Evolutionary conservation across 2,113 vertebrate species (phyloP).

Genomic region (Pantherophis guttatus): DNA sequence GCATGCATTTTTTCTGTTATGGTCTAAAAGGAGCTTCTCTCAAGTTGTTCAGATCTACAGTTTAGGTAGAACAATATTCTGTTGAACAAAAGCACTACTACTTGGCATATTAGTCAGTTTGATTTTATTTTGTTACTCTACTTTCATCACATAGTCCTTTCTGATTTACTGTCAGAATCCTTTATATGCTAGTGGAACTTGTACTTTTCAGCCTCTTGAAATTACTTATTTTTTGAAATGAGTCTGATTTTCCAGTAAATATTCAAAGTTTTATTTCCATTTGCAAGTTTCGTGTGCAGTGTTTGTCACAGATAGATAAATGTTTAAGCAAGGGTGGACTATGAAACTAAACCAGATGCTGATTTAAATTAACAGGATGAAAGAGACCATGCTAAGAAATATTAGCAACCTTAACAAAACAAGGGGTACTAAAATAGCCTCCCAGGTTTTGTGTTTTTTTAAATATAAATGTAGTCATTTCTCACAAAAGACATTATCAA

Average conservation of each 20-base stretch:
- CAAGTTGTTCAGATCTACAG: not conserved
- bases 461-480: conserved; percentile 60
- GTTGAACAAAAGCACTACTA: not conserved
- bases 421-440: conserved; percentile 62
- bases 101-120: not conserved
- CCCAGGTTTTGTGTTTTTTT: conserved; percentile 39
- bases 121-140: not conserved
- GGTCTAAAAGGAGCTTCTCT: not conserved
- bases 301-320: conserved; percentile 46
- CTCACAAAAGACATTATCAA: conserved; percentile 60
- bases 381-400: conserved; percentile 67
- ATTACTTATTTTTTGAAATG: conserved; percentile 6
- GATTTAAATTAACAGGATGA: conserved; percentile 60
- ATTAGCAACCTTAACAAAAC: conserved; percentile 70
- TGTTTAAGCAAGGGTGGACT: conserved; percentile 39
- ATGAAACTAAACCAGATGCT: conserved; percentile 45
- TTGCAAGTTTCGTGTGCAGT: conserved; percentile 24
- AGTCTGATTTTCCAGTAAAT: conserved; percentile 31
- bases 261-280: conserved; percentile 19
- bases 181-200: conserved; percentile 36
- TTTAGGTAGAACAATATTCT: not conserved
- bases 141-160: not conserved
- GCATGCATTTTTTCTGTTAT: not conserved
- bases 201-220: not conserved
- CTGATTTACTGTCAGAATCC: not conserved